These are phyloP conservation scores for Linnaemya vulpina DNA, from an alignment of 2,888 invertebrate species.

Conservation along the genomic window DNA sequence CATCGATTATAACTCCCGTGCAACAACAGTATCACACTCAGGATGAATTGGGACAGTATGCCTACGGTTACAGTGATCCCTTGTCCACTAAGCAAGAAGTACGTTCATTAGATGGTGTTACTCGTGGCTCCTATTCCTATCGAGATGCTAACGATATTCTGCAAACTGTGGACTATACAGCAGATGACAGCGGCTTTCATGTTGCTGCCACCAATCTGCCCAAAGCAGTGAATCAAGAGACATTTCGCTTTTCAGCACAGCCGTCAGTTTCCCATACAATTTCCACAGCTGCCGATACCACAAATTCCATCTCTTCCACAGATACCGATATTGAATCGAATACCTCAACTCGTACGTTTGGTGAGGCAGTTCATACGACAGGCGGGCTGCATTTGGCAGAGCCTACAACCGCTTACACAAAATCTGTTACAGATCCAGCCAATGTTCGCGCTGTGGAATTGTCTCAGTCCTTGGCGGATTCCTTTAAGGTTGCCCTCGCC, in stretches of 20 bases:
- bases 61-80: conserved; percentile 86
- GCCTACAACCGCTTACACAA: conserved; percentile 69
- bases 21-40: conserved; percentile 85
- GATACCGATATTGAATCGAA: conserved; percentile 77
- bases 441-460: conserved; percentile 75
- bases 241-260: conserved; percentile 58
- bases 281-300: conserved; percentile 67
- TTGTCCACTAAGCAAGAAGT: conserved; percentile 86
- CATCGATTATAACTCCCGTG: conserved; percentile 80
- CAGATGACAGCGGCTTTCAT: conserved; percentile 86
- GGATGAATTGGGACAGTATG: conserved; percentile 86
- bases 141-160: conserved; percentile 85
- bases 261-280: conserved; percentile 69
- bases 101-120: conserved; percentile 85
- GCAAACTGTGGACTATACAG: conserved; percentile 85
- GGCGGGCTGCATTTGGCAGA: conserved; percentile 76
- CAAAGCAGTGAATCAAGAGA: conserved; percentile 59
- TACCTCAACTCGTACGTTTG: conserved; percentile 76
- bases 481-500: conserved; percentile 81
- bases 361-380: conserved; percentile 78
- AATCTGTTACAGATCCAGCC: conserved; percentile 69
- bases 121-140: conserved; percentile 86
- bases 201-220: conserved; percentile 86
- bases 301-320: conserved; percentile 70
- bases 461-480: conserved; percentile 79